These are phyloP conservation scores for Drosophila nannoptera DNA, from an alignment of 1,140 invertebrate species.

Conservation along the genomic window DNA sequence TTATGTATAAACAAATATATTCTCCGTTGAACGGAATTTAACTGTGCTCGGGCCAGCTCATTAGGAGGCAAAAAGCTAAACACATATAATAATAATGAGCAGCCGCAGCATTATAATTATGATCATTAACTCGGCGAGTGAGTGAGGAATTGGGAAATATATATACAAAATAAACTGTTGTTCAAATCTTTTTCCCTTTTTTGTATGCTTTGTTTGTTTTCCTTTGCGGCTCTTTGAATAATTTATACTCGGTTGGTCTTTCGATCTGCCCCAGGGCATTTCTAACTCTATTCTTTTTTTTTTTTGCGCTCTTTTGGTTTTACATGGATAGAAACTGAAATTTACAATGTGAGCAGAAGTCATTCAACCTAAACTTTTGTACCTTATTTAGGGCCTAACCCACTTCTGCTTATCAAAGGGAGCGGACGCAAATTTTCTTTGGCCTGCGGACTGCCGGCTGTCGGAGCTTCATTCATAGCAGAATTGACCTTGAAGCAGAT, in stretches of 20 bases:
- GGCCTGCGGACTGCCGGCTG: too few relatives aligned
- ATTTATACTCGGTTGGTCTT: slow-evolving; percentile 41
- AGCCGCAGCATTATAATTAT: slow-evolving; percentile 58
- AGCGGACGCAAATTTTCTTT: too few relatives aligned
- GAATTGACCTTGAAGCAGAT: too few relatives aligned
- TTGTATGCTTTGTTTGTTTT: slow-evolving; percentile 21
- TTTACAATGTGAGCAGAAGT: slow-evolving; percentile 53
- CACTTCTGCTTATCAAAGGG: slow-evolving; percentile 9
- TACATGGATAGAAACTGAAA: slow-evolving; percentile 68
- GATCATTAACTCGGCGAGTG: slow-evolving; percentile 72
- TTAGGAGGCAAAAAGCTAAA: slow-evolving; percentile 42
- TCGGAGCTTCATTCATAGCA: too few relatives aligned
- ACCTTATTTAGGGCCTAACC: slow-evolving; percentile 37
- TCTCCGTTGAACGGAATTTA: slow-evolving; percentile 17
- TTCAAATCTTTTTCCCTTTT: slow-evolving; percentile 18
- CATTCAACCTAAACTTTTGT: slow-evolving; percentile 66
- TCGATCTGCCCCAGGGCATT: slow-evolving; percentile 17
- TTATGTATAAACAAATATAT: neutral
- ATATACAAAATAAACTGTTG: slow-evolving; percentile 26
- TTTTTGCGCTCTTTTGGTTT: neutral
- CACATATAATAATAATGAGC: slow-evolving; percentile 49
- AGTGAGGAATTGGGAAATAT: slow-evolving; percentile 42
- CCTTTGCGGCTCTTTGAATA: slow-evolving; percentile 32
- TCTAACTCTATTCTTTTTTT: slow-evolving; percentile 4
- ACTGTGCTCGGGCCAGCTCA: slow-evolving; percentile 28